phyloP scores from a whole-genome alignment of 2,113 vertebrate genomes.

The Lophotis ruficrista region DNA sequence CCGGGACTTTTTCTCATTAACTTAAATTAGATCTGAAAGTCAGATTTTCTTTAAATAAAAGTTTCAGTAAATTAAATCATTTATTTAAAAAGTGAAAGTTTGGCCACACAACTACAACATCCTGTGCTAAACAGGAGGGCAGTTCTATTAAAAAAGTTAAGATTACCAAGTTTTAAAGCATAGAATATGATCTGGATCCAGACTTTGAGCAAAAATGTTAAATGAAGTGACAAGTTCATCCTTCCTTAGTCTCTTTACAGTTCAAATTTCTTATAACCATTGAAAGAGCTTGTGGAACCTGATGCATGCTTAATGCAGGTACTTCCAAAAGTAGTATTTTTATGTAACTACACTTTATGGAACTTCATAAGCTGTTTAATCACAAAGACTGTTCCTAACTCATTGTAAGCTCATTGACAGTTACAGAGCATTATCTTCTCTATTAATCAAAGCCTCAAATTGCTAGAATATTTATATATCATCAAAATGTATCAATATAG shows the following conservation, averaged over 20 bases:
- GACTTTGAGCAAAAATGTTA: background rate
- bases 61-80: background rate
- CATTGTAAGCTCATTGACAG: conserved; percentile 29
- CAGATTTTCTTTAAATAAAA: background rate
- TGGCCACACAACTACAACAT: background rate
- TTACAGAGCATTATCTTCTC: conserved; percentile 18
- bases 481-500: background rate
- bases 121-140: background rate
- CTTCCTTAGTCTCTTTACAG: background rate
- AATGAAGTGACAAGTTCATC: background rate
- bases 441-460: background rate
- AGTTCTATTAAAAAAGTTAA: background rate
- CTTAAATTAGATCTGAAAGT: background rate
- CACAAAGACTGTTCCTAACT: conserved; percentile 8
- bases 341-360: conserved; percentile 41
- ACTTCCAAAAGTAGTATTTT: conserved; percentile 42
- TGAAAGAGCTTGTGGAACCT: conserved; percentile 10
- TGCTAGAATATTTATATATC: background rate
- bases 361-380: conserved; percentile 37
- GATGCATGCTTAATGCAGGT: background rate
- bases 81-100: background rate
- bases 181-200: background rate
- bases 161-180: background rate
- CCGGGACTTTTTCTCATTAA: background rate
- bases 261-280: background rate